A percentile compares a stretch with the other conserved stretches of the same genome.
Evolutionary conservation across 1,140 invertebrate species (phyloP).

Genomic region (Aphis craccivora): DNA sequence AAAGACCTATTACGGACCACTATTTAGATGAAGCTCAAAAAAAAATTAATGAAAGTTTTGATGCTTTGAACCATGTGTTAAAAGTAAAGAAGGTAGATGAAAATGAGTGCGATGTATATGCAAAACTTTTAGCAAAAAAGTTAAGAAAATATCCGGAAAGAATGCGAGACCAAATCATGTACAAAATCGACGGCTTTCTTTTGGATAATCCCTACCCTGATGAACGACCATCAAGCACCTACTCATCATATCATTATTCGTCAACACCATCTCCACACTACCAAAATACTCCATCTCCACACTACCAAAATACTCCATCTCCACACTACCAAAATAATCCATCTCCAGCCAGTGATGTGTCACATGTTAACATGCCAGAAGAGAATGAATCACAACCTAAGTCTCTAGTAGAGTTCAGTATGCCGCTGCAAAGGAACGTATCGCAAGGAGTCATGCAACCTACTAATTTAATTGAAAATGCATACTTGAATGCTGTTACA

Average conservation of each 20-base stretch:
- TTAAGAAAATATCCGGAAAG: conserved; percentile 61
- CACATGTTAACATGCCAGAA: conserved; percentile 1
- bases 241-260: conserved; percentile 1
- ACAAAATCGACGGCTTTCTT: conserved; percentile 59
- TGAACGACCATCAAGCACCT: conserved; percentile 30
- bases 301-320: conserved; percentile 44
- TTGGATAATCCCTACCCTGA: conserved; percentile 45
- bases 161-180: conserved; percentile 60
- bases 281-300: conserved; percentile 40
- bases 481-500: neutral
- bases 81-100: conserved; percentile 52
- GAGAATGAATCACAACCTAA: neutral
- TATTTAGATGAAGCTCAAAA: conserved; percentile 22
- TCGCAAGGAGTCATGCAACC: conserved; percentile 41
- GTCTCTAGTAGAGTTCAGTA: neutral
- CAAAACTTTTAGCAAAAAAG: conserved; percentile 61
- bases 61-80: conserved; percentile 7
- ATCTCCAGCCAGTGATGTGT: conserved; percentile 33
- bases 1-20: neutral
- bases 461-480: conserved; percentile 26
- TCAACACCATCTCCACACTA: conserved; percentile 39
- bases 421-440: conserved; percentile 20
- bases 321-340: conserved; percentile 40
- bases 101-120: conserved; percentile 32
- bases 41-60: conserved; percentile 30